These are phyloP conservation scores for Tenualosa thibaudeaui DNA, from an alignment of 2,797 vertebrate genomes.

Conservation along the genomic window DNA sequence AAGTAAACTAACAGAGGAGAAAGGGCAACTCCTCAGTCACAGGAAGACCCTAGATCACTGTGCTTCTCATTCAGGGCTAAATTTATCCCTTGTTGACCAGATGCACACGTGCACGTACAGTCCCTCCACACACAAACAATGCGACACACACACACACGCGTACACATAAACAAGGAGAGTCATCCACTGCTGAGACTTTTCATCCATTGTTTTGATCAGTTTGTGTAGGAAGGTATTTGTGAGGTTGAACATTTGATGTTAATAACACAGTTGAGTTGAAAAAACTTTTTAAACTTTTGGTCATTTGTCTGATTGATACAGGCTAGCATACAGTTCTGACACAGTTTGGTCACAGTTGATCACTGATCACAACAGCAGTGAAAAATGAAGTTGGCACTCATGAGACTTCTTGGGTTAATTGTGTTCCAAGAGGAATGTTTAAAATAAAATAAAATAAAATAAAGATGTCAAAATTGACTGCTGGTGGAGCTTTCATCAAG, in stretches of 20 bases:
- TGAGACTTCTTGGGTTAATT: too few relatives aligned
- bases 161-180: not conserved
- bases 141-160: not conserved
- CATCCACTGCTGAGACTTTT: too few relatives aligned
- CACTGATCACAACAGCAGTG: too few relatives aligned
- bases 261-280: too few relatives aligned
- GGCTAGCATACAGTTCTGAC: too few relatives aligned
- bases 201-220: not conserved
- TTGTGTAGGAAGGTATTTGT: not conserved
- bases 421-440: too few relatives aligned
- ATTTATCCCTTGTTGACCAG: slow-evolving; percentile 43
- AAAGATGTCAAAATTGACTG: not conserved
- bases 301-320: too few relatives aligned
- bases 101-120: not conserved
- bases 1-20: slow-evolving; percentile 51
- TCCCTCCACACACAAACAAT: not conserved
- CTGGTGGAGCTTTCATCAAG: not conserved
- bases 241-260: too few relatives aligned
- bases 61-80: slow-evolving; percentile 47
- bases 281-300: too few relatives aligned
- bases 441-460: not conserved
- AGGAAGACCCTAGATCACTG: slow-evolving; percentile 57
- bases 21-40: slow-evolving; percentile 53
- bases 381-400: too few relatives aligned
- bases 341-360: too few relatives aligned